phyloP scores from a whole-genome alignment of 2,797 vertebrate species.

The Poliocrania exsul region DNA sequence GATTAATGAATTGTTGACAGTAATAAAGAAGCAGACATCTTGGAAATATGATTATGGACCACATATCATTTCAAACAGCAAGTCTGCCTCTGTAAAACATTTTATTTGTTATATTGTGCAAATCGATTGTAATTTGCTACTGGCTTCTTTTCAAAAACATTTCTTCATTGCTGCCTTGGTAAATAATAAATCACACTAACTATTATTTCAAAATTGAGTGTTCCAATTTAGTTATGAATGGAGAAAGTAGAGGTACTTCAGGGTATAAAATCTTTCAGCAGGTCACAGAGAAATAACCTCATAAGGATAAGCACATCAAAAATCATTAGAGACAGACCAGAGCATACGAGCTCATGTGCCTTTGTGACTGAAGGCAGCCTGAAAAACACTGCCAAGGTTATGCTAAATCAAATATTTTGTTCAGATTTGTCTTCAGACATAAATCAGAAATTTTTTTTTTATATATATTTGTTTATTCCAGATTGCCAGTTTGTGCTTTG shows the following conservation, averaged over 20 bases:
- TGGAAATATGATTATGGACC: constrained; percentile 61
- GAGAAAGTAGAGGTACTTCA: constrained; percentile 36
- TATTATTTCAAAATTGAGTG: constrained; percentile 65
- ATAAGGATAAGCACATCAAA: constrained; percentile 13
- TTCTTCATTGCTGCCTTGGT: constrained; percentile 58
- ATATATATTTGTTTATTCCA: not conserved
- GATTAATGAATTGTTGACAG: constrained; percentile 70
- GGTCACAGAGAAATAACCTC: constrained; percentile 46
- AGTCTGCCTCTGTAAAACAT: constrained; percentile 52
- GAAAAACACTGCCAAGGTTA: not conserved
- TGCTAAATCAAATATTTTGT: not conserved
- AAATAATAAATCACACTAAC: constrained; percentile 72
- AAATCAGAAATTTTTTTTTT: not conserved
- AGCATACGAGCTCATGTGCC: not conserved
- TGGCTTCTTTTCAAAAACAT: constrained; percentile 55
- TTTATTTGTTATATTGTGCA: constrained; percentile 62
- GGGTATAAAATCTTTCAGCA: constrained; percentile 40
- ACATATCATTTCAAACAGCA: constrained; percentile 33
- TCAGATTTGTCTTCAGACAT: not conserved
- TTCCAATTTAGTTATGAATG: constrained; percentile 68
- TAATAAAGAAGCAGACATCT: constrained; percentile 62
- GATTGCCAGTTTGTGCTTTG: not conserved
- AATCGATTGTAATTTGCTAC: constrained; percentile 71
- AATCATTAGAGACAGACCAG: not conserved
- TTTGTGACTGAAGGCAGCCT: not conserved